Base-by-base conservation (phyloP, 2,888 invertebrate species). In the Apantesis nais region DNA sequence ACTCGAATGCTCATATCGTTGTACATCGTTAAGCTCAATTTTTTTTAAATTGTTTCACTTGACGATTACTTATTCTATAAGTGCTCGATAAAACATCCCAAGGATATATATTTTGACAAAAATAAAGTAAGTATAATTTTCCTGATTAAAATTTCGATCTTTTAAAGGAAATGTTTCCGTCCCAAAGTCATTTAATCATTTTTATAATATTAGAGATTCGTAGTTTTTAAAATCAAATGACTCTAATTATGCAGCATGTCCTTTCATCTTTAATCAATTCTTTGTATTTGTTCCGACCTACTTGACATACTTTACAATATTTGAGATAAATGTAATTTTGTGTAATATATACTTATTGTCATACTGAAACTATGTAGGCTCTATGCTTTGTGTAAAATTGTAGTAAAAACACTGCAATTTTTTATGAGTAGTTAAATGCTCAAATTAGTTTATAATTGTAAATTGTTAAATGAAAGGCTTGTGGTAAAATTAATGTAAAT, bases 161-260 rank as follows among this genome's bases (percentile, higher is more conserved):
- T 89, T 88, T 86, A 86, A 67, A 88, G 88, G 87, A 90, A 93
- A 93, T 92, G 90, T 93, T 91, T 94, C 94, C 94, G 94, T 94
- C 94, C 94, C 92, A 88, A 93, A 83, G 93, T 94, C 94, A 93
- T 93, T 93, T 94, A 89, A 87, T 86, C 83, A 87, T 90, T 91
- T 88, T 89, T 87, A 89, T 85, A 86, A 85, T 79, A 83, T 77
- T 84, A 79, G 86, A 86, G 82, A 86, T 78, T 80, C 74, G 81
- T 86, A 86, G 86, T 84, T 86, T 85, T 85, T 83, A 85, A 86
- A 85, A 82, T 84, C 81, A 85, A 85, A 74, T 75, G 58, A 80
- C 83, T 83, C 84, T 77, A 73, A 80, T 78, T 80, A 80, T 85
- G 79, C 84, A 82, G 74, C 84, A 61, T 29, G 58, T 83, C 85